Base-by-base conservation (phyloP, 2,888 invertebrate species). In the Eupithecia tripunctaria region DNA sequence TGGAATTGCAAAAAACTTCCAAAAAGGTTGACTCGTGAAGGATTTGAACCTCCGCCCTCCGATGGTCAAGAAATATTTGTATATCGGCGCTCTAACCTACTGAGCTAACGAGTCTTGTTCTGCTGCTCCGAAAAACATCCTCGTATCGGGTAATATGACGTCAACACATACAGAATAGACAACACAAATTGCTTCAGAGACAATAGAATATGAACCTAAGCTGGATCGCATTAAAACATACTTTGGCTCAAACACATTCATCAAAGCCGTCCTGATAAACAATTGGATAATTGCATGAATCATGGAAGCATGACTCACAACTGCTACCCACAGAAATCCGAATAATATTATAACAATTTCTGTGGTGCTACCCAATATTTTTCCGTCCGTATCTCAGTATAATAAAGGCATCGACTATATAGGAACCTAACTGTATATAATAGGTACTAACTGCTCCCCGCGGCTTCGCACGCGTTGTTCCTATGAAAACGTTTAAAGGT, bases 11-110 rank as follows among this genome's bases (percentile, higher is more conserved):
- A 5, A 29, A 5, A 5, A 2, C 2, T 29, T 29, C 2, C 29
- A 3, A 29, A 5, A 2, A 5, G 29, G 5, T 5, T 29, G 29
- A 5, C 29, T 29, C 5, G 5, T 29, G 5, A 2, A 3, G 5
- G 29, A 29, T 2, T 29, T 29, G 29, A 3, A 29, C 5, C 5
- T 29, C 29, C 5, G 5, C 5, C 5, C 2, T 29, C 2, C 2
- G 2, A 29, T 29, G 5, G 5, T 29, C 29, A 29, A 4, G 4
- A 4, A 29, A 25, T 25, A 25, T 25, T 5, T 65, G 62, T 74
- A 80, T 77, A 80, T 80, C 80, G 81, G 79, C 70, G 81, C 81
- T 81, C 81, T 81, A 72, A 81, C 80, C 81, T 77, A 81, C 79
- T 81, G 81, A 81, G 81, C 81, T 81, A 80, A 81, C 79, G 80